phyloP scores from a whole-genome alignment of 2,797 vertebrate genomes.

The Catamblyrhynchus diadema region DNA sequence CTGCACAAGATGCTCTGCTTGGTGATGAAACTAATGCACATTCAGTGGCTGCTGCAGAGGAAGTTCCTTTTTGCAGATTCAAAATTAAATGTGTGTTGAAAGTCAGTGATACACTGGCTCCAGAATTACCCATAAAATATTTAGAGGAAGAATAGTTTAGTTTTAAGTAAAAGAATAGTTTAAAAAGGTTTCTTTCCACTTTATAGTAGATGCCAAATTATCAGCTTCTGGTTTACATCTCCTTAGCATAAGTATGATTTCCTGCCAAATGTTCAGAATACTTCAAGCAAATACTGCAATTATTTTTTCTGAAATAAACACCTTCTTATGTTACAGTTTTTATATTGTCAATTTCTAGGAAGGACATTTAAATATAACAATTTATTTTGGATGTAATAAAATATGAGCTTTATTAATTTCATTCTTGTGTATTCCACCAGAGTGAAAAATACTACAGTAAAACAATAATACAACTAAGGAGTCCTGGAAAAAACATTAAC shows the following conservation, averaged over 20 bases:
- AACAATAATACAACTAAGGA: constrained; percentile 30
- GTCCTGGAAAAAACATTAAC: constrained; percentile 60
- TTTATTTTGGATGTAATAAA: constrained; percentile 67
- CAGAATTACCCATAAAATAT: not conserved
- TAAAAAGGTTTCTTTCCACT: constrained; percentile 41
- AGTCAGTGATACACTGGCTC: not conserved
- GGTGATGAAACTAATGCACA: accelerated
- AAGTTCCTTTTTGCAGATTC: not conserved
- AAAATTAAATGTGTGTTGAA: not conserved
- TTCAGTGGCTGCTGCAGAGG: not conserved
- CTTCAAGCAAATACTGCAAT: constrained; percentile 63
- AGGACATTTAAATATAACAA: constrained; percentile 64
- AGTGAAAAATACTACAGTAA: constrained; percentile 59
- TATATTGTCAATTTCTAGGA: constrained; percentile 58
- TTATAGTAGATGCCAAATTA: constrained; percentile 63
- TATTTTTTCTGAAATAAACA: constrained; percentile 70
- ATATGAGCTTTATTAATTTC: constrained; percentile 64
- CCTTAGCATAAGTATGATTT: constrained; percentile 50
- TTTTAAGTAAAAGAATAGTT: not conserved
- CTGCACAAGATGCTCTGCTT: not conserved
- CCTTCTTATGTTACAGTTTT: constrained; percentile 65
- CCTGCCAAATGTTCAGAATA: constrained; percentile 55
- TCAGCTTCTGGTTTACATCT: constrained; percentile 66
- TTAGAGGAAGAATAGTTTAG: not conserved
- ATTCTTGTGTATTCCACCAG: constrained; percentile 60